Conservation (phyloP, 2,113 vertebrate species). For the Myrmecophaga tridactyla region DNA sequence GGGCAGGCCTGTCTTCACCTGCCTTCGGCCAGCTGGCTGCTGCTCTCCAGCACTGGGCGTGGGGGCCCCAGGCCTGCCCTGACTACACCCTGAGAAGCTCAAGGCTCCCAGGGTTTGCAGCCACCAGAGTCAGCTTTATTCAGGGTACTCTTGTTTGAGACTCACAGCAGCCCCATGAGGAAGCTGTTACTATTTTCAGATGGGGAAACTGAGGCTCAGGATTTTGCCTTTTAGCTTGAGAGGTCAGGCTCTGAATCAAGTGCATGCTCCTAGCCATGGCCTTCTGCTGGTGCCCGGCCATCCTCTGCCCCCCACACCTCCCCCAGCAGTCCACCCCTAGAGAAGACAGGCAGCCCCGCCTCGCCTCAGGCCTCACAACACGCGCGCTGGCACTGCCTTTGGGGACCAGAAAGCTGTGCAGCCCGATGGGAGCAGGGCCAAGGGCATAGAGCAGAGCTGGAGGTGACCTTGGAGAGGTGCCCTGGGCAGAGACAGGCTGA, state of each 20-base stretch:
- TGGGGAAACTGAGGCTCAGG: not conserved
- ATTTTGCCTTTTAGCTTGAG: not conserved
- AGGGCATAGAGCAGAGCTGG: not conserved
- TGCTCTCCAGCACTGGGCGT: not conserved
- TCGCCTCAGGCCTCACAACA: not conserved
- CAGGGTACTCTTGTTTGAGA: not conserved
- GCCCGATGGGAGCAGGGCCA: not conserved
- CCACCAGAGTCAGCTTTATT: not conserved
- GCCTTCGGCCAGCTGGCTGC: accelerated
- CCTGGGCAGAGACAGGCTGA: too few species aligned
- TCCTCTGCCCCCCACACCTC: too few species aligned
- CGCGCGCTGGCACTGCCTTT: not conserved
- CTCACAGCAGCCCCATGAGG: not conserved
- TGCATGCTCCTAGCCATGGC: accelerated
- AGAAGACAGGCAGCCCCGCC: not conserved
- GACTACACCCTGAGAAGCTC: not conserved
- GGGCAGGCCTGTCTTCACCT: not conserved
- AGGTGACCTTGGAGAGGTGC: not conserved
- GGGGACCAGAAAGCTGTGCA: not conserved
- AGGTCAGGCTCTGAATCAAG: not conserved
- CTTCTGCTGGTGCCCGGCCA: not conserved
- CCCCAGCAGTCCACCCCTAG: too few species aligned
- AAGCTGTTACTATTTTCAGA: too few species aligned
- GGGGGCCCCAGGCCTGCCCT: not conserved
- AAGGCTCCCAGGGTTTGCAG: not conserved